Base-by-base conservation (phyloP, 2,888 invertebrate genomes). In the Rhodophaea formosa region DNA sequence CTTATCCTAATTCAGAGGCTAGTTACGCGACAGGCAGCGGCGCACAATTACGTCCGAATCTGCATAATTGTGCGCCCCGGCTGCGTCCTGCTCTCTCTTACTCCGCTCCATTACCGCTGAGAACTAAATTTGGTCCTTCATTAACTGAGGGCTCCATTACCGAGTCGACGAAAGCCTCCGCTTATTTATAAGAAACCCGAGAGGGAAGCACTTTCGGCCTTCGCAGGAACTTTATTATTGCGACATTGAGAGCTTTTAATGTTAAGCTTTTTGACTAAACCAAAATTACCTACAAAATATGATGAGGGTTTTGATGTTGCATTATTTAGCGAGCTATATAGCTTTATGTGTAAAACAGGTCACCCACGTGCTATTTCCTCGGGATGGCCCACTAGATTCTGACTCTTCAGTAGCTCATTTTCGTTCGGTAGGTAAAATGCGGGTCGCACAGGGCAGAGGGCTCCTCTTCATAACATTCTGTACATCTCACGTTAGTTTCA, bases 1-100 rank as follows among this genome's bases (percentile, higher is more conserved):
- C 67, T 72, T 68, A 70, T 74, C 71, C 74, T 76, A 74, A 76
- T 75, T 77, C 71, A 72, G 67, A 67, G 69, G 62, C 61, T 62
- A 66, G 72, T 72, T 53, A 63, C 62, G 69, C 63, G 59, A 57
- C 61, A 62, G 61, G 59, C 62, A 65, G 64, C 63, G 65, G 64
- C 67, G 66, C 67, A 64, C 64, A 71, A 70, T 71, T 71, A 70
- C 70, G 69, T 71, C 63, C 61, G 64, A 67, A 76, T 79, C 76
- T 77, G 73, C 79, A 79, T 78, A 77, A 75, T 73, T 68, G 67
- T 62, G 62, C 56, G 51, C 54, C 51, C 53, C 59, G 52, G 53
- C 54, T 43, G 45, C 46, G 54, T 59, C 58, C 32, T 15, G 30
- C n/a, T n/a, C n/a, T n/a, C n/a, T n/a, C n/a, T n/a, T 32, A 49